Evolutionary conservation across 2,797 vertebrate genomes (phyloP), one percentile per base, ranked within the genome.

Genomic region (Onychomys arenicola): DNA sequence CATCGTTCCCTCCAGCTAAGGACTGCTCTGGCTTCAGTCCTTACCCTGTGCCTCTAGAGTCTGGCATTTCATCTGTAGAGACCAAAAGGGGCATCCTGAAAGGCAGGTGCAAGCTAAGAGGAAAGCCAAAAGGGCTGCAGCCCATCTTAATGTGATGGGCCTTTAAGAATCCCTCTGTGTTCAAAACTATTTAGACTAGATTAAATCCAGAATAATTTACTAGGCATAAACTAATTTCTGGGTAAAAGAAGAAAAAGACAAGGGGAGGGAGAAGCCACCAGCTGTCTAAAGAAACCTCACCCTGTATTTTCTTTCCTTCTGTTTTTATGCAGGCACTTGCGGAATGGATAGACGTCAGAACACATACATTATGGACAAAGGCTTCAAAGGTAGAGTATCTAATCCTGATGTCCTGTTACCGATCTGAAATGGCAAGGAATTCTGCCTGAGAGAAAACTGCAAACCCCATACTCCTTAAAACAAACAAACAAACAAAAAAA

Each of bases 381-480:
- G 98, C 97, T 99, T 99, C 99, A 99, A 99, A 99, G 99, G 99
- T 99, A 99, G 98, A 98, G 98, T 99, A 98, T 98, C 97, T 96
- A 97, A 98, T 98, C 97, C 96, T 90, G 97, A 95, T 1, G 29
- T 73, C 92, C 82, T 49, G 6, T 96, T 93, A 96, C 85, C 97
- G 82, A 96, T 81, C 69, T 95, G 94, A 96, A 94, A 96, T 89
- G 86, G 69, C 92, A 90, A 95, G 89, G 57, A 95, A 93, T 94
- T 85, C 91, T 76, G 32, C 91, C 78, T 93, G 59, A 94, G 57
- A 95, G 73, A 94, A 94, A 94, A 95, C 94, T 82, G 69, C 8
- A 5, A 17, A 85, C 75, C 82, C 80, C 25, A 32, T n/a, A 29
- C 49, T n/a, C 8, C 55, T 43, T 25, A 16, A 55, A 67, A 6